phyloP scores from a whole-genome alignment of 2,797 vertebrate genomes.

The Anniella stebbinsi region DNA sequence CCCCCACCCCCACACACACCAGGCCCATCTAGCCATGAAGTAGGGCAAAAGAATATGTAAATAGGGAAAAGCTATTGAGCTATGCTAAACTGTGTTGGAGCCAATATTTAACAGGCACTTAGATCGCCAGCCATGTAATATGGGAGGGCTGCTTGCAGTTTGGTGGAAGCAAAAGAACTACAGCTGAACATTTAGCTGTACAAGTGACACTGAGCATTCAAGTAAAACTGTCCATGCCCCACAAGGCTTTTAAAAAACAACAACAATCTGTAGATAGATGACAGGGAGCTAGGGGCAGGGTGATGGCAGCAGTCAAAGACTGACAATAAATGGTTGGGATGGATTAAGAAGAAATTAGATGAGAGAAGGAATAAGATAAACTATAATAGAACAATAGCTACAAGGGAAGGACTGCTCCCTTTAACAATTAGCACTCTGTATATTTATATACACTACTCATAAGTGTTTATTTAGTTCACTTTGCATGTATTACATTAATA shows the following conservation, averaged over 20 bases:
- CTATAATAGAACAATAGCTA: background rate
- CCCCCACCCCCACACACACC: no score
- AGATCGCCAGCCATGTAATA: background rate
- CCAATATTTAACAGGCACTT: background rate
- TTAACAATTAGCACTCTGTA: background rate
- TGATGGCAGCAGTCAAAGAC: background rate
- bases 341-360: background rate
- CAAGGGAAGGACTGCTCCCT: background rate
- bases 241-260: background rate
- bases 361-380: background rate
- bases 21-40: background rate
- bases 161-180: background rate
- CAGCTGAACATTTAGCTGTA: background rate
- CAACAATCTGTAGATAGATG: background rate
- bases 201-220: background rate
- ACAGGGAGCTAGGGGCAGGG: background rate
- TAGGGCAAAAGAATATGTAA: background rate
- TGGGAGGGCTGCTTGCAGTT: background rate
- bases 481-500: background rate
- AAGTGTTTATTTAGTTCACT: background rate
- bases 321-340: background rate
- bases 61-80: background rate
- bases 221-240: background rate
- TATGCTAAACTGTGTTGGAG: background rate
- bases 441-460: background rate